Percentiles rank a stretch among this genome's conserved stretches.
phyloP scores from a whole-genome alignment of 2,113 vertebrate species.

The Hypanus sabinus region DNA sequence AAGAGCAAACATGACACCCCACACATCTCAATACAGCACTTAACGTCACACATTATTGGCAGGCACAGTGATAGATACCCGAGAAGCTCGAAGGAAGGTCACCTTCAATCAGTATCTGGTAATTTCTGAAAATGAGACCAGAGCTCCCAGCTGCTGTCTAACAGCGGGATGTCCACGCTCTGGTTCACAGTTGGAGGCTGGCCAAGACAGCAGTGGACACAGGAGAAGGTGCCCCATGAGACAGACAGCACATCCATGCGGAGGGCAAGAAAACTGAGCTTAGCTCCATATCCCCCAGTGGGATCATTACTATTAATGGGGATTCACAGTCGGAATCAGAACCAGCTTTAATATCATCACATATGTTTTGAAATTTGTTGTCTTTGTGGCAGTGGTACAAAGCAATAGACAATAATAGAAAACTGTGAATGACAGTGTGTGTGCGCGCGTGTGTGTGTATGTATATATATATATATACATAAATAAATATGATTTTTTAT shows the following conservation, averaged over 20 bases:
- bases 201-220: background rate
- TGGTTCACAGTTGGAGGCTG: background rate
- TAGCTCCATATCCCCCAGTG: background rate
- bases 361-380: no score
- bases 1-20: background rate
- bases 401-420: no score
- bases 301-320: background rate
- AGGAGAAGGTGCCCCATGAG: background rate
- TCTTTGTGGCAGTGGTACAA: no score
- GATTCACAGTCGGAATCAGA: no score
- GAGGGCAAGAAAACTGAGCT: background rate
- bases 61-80: background rate
- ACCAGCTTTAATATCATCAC: no score
- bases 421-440: no score
- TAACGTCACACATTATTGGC: background rate
- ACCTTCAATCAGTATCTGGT: constrained; percentile 10
- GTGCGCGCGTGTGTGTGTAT: no score
- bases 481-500: no score
- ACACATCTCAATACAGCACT: no score
- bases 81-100: constrained; percentile 18
- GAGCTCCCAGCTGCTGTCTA: background rate
- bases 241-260: background rate
- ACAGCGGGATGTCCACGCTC: background rate
- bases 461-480: no score
- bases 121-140: background rate